These are phyloP conservation scores for Mus caroli DNA, from an alignment of 2,797 vertebrate species.

Conservation along the genomic window DNA sequence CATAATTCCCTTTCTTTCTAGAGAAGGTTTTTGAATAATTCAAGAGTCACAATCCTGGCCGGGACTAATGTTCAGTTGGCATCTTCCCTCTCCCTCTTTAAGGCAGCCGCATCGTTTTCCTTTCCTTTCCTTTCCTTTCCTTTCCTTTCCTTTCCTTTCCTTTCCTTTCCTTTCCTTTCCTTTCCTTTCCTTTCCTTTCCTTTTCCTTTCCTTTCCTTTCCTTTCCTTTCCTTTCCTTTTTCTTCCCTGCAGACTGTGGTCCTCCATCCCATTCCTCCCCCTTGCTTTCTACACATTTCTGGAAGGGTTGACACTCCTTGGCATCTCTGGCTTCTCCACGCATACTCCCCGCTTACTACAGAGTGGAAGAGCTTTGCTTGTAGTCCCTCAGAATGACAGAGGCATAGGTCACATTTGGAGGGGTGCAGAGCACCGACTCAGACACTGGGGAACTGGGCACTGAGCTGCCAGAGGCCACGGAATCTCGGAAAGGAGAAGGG, in stretches of 20 bases:
- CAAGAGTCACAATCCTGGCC: constrained; percentile 85
- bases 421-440: constrained; percentile 95
- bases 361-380: constrained; percentile 98
- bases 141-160: background rate
- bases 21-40: constrained; percentile 79
- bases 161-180: background rate
- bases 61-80: background rate
- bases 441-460: constrained; percentile 92
- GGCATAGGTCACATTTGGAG: constrained; percentile 93
- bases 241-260: background rate
- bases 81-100: constrained; percentile 44
- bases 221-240: background rate
- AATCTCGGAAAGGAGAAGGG: constrained; percentile 98
- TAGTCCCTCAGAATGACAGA: constrained; percentile 94
- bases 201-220: no score
- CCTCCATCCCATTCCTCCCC: background rate
- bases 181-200: no score
- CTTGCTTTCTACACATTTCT: rapidly evolving
- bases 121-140: background rate
- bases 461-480: constrained; percentile 94
- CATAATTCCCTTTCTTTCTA: constrained; percentile 82
- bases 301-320: background rate
- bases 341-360: constrained; percentile 88
- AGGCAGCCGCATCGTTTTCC: background rate
- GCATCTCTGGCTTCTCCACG: rapidly evolving